Evolutionary conservation across 2,888 invertebrate genomes (phyloP).

Genomic region (Melipona bicolor): DNA sequence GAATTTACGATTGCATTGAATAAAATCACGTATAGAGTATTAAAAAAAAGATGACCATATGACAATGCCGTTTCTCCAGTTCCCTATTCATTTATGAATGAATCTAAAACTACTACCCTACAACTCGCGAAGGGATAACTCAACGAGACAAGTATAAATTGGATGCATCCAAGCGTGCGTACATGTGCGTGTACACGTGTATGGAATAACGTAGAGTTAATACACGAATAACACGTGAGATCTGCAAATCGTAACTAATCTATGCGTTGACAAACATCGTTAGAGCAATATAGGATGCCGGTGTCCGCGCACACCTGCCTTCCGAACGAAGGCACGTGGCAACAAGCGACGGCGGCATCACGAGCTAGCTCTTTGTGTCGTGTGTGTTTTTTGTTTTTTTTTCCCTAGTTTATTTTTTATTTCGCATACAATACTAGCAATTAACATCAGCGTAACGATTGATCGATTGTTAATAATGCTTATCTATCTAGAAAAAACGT

Average conservation of each 20-base stretch:
- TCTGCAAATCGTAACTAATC: conserved; percentile 6
- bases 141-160: no score
- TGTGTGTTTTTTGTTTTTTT: conserved; percentile 71
- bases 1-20: neutral
- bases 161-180: neutral
- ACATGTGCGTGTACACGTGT: neutral
- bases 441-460: conserved; percentile 35
- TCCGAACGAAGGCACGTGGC: conserved; percentile 41
- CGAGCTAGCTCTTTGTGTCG: conserved; percentile 60
- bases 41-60: neutral
- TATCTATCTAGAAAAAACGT: conserved; percentile 32
- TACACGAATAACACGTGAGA: no score
- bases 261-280: neutral
- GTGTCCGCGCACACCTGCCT: conserved; percentile 23
- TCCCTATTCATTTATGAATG: neutral
- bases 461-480: conserved; percentile 25
- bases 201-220: neutral
- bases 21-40: neutral
- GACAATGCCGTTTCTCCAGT: no score
- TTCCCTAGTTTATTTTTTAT: conserved; percentile 61
- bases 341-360: conserved; percentile 34
- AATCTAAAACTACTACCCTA: neutral
- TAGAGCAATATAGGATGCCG: conserved; percentile 14
- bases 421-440: conserved; percentile 68
- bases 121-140: neutral